Evolutionary conservation across 2,113 vertebrate species (phyloP).

Genomic region (Catharus minimus): DNA sequence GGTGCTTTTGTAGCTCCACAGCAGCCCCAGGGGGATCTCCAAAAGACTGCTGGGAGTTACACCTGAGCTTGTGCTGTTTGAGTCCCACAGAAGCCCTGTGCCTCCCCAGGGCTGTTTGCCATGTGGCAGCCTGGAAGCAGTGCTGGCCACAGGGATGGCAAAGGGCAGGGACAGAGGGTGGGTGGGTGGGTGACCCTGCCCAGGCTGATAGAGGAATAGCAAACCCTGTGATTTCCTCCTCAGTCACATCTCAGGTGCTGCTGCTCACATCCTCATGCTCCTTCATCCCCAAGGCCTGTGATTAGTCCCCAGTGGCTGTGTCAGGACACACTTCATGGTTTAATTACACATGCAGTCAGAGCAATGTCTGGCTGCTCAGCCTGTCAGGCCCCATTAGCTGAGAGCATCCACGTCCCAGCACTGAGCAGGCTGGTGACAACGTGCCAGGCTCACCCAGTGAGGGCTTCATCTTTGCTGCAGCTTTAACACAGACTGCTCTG

Average conservation of each 20-base stretch:
- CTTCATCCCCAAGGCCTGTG: not conserved
- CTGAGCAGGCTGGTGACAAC: not conserved
- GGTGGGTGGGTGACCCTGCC: too few relatives aligned
- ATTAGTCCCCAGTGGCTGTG: not conserved
- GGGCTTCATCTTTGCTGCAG: not conserved
- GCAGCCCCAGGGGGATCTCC: not conserved
- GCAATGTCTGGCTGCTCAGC: not conserved
- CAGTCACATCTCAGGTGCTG: not conserved
- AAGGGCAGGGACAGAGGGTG: accelerated
- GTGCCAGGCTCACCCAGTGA: not conserved
- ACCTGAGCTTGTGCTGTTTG: too few relatives aligned
- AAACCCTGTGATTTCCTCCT: not conserved
- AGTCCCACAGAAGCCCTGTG: accelerated
- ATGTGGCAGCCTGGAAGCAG: accelerated
- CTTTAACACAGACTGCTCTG: not conserved
- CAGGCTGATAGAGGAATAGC: not conserved
- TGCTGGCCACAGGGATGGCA: accelerated
- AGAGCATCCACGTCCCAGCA: not conserved
- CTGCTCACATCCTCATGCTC: not conserved
- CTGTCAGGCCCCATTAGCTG: not conserved
- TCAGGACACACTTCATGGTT: not conserved
- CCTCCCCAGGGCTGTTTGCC: not conserved
- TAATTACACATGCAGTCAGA: not conserved
- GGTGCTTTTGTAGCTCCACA: not conserved
- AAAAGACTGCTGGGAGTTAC: not conserved